Conservation (phyloP, 2,888 invertebrate genomes). For the Metallyticus violacea region DNA sequence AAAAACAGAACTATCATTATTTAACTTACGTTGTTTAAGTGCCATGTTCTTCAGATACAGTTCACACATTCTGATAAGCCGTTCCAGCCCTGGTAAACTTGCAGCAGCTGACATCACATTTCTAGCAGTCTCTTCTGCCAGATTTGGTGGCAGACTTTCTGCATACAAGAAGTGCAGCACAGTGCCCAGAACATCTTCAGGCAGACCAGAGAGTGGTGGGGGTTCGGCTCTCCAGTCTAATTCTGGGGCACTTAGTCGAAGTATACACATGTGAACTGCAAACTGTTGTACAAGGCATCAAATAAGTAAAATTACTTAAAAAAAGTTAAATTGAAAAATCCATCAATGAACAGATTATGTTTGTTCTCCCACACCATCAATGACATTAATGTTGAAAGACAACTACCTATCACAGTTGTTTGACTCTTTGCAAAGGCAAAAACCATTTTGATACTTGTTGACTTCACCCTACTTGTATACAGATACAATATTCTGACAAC, state of each 20-base stretch:
- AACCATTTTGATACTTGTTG: too few relatives aligned
- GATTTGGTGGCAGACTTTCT: constrained; percentile 58
- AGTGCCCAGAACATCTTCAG: constrained; percentile 59
- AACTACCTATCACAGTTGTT: too few relatives aligned
- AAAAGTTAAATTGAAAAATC: too few relatives aligned
- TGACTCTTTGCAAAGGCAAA: too few relatives aligned
- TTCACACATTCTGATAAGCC: constrained; percentile 56
- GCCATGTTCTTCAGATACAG: constrained; percentile 61
- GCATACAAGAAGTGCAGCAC: constrained; percentile 63
- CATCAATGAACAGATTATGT: too few relatives aligned
- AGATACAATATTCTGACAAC: too few relatives aligned
- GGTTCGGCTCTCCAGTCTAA: constrained; percentile 55
- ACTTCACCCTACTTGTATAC: too few relatives aligned
- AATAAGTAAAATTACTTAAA: too few relatives aligned
- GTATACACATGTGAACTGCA: constrained; percentile 56
- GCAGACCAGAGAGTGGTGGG: constrained; percentile 55
- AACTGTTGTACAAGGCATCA: constrained; percentile 49
- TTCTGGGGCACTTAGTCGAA: constrained; percentile 55
- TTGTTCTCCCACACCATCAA: too few relatives aligned
- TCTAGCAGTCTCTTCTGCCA: constrained; percentile 57
- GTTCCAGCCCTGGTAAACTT: constrained; percentile 54
- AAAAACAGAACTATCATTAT: background rate
- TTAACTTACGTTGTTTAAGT: constrained; percentile 60
- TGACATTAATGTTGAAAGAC: too few relatives aligned
- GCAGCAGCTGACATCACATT: constrained; percentile 54